Conservation (phyloP, 1,140 invertebrate species). For the Tyrophagus putrescentiae region DNA sequence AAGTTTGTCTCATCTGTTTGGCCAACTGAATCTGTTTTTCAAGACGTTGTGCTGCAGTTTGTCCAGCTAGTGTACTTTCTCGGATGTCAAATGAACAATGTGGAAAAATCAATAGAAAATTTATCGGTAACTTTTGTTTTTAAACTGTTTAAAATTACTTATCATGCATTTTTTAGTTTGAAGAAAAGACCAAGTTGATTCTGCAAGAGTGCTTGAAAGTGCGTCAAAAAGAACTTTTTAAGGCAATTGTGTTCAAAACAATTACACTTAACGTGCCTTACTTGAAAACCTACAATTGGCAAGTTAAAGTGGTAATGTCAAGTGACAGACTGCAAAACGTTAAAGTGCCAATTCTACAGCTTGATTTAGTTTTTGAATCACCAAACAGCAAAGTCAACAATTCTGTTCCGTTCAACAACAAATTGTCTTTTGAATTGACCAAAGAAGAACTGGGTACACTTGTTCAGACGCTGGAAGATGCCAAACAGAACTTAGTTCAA, state of each 20-base stretch:
- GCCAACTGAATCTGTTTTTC: too few relatives aligned
- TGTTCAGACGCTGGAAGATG: not conserved
- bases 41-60: too few relatives aligned
- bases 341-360: not conserved
- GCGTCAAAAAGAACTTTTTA: not conserved
- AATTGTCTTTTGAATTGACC: not conserved
- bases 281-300: constrained; percentile 6
- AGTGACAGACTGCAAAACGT: not conserved
- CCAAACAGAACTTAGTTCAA: not conserved
- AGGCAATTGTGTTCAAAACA: not conserved
- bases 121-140: too few relatives aligned
- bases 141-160: too few relatives aligned
- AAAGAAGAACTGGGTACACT: not conserved
- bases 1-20: too few relatives aligned
- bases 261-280: not conserved
- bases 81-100: too few relatives aligned
- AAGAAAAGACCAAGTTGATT: not conserved
- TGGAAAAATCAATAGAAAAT: too few relatives aligned
- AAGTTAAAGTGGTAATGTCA: not conserved
- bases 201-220: not conserved
- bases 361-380: not conserved
- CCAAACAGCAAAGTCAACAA: not conserved
- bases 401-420: not conserved
- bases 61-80: too few relatives aligned
- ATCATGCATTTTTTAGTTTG: too few relatives aligned